Base-by-base conservation (phyloP, 2,888 invertebrate species). In the Parnassius orleans region DNA sequence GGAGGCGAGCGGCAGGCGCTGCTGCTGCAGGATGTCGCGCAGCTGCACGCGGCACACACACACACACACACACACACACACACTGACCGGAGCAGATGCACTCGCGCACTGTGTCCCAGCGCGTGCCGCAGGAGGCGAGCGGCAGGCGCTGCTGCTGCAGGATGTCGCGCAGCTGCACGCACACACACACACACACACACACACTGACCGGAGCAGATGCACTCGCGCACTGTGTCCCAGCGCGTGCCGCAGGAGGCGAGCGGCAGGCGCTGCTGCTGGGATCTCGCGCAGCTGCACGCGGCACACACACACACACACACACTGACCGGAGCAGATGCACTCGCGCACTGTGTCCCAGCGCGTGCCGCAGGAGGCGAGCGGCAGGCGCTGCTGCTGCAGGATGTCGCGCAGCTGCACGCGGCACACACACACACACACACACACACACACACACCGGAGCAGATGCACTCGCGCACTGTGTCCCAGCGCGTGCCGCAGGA, bases 401-500 rank as follows among this genome's bases (percentile, higher is more conserved):
- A 12, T 53, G 57, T 50, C 19, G 47, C 14, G 3, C 12, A 87
- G 99, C 93, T 42, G n/a, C 60, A 56, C 15, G 94, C 94, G 53
- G 97, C 99, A 78, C 99, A 99, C 83, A 99, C 98, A 81, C 99
- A 99, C 86, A 99, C 99, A 58, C 99, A 90, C 11, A 99, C 96
- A 62, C 99, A 94, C 81, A 99, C 99, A 99, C 99, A 99, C 79
- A 47, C 63, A 43, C 63, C 63, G 19, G 63, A 63, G 59, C 63
- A 99, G 83, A 99, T 99, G 81, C 99, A 99, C 86, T 99, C 99
- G 58, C 99, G 90, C 11, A 99, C 96, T 62, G 99, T 94, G 81
- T 99, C 99, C 99, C 99, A 99, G 79, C 99, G 98, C 0, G 96
- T 97, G 14, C 99, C 99, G 76, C 98, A 98, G 1, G 99, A 98